Conservation (phyloP, 2,797 vertebrate genomes). For the Parauchenoglanis ngamensis region DNA sequence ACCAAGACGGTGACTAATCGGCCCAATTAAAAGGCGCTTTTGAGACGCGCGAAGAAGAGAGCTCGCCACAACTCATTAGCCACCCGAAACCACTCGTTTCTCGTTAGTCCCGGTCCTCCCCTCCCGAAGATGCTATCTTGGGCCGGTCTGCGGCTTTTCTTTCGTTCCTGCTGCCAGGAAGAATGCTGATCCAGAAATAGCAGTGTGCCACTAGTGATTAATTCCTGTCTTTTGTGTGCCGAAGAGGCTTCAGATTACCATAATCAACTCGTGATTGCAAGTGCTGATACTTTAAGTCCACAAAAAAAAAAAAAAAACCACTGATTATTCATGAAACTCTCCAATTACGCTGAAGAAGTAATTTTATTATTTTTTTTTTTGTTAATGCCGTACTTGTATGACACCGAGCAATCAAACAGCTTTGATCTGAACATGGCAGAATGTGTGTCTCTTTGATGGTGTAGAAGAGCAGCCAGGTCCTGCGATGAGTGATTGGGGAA, state of each 20-base stretch:
- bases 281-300: constrained; percentile 46
- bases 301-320: constrained; percentile 30
- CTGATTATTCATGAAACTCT: constrained; percentile 55
- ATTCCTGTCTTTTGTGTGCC: constrained; percentile 56
- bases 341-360: constrained; percentile 51
- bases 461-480: constrained; percentile 4
- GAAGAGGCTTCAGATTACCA: constrained; percentile 56
- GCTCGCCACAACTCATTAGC: constrained; percentile 49
- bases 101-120: constrained; percentile 40
- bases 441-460: constrained; percentile 17
- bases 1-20: constrained; percentile 50
- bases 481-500: constrained; percentile 28
- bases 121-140: constrained; percentile 48
- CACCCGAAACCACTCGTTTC: constrained; percentile 52
- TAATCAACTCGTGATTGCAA: constrained; percentile 61
- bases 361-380: not conserved
- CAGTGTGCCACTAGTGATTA: constrained; percentile 52
- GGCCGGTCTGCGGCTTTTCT: constrained; percentile 46
- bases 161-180: constrained; percentile 51
- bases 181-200: constrained; percentile 52
- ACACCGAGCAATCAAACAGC: constrained; percentile 30
- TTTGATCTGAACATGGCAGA: constrained; percentile 40
- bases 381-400: not conserved
- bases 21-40: constrained; percentile 55
- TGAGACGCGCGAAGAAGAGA: constrained; percentile 14